Conservation (phyloP, 2,888 invertebrate genomes). For the Melanargia galathea region DNA sequence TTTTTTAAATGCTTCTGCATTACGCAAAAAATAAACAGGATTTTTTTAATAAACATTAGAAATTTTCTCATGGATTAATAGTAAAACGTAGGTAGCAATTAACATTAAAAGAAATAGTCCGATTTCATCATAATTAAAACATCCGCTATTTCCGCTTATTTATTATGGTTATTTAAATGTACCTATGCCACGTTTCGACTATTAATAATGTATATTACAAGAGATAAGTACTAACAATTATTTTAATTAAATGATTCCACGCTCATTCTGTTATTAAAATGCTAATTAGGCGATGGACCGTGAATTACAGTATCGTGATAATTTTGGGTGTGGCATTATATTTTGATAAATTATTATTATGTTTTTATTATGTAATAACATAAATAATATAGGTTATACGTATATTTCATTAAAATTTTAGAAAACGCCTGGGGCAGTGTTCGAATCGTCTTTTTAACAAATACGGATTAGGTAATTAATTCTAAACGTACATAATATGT, state of each 20-base stretch:
- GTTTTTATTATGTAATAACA: no score
- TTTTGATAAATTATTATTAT: not conserved
- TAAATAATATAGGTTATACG: no score
- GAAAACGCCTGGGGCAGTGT: no score
- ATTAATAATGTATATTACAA: conserved; percentile 26
- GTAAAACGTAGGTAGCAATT: not conserved
- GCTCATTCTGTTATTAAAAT: conserved; percentile 17
- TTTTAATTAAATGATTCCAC: conserved; percentile 27
- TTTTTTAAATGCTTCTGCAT: no score
- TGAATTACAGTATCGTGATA: not conserved
- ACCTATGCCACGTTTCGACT: conserved; percentile 12
- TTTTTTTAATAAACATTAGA: not conserved
- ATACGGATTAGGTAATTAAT: no score
- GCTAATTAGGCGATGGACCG: not conserved
- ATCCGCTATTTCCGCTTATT: conserved; percentile 2
- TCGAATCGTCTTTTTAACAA: no score
- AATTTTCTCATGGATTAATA: conserved; percentile 3
- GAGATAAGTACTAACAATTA: conserved; percentile 1
- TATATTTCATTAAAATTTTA: no score
- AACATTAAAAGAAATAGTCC: conserved; percentile 9
- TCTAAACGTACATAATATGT: no score
- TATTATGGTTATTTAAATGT: conserved; percentile 15
- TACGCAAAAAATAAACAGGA: not conserved
- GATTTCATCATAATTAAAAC: conserved; percentile 27
- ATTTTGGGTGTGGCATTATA: conserved; percentile 6